Conservation (phyloP, 2,797 vertebrate species). For the Ciconia nigra region DNA sequence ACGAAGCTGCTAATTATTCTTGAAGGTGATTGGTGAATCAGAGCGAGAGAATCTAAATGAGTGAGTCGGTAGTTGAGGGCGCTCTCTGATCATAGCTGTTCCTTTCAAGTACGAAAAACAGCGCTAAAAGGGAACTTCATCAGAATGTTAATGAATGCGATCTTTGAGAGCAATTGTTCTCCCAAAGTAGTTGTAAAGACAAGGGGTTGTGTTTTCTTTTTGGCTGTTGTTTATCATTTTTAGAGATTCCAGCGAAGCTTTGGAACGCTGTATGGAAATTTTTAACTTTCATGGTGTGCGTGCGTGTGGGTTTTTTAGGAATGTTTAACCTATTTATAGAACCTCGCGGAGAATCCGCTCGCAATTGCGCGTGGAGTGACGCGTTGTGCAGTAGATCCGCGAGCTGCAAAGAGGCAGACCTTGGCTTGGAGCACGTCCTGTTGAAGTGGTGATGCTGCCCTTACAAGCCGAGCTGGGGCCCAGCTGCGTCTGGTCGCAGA, state of each 20-base stretch:
- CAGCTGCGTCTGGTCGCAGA: background rate
- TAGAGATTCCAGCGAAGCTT: slow-evolving; percentile 16
- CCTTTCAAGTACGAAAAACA: slow-evolving; percentile 68
- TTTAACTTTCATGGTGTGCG: background rate
- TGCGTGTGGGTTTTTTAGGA: background rate
- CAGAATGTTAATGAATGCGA: slow-evolving; percentile 68
- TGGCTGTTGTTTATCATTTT: slow-evolving; percentile 44
- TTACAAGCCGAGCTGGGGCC: background rate
- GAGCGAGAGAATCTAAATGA: slow-evolving; percentile 63
- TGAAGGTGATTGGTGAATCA: slow-evolving; percentile 72
- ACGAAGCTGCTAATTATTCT: slow-evolving; percentile 66
- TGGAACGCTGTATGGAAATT: background rate
- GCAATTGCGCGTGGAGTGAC: fast-evolving
- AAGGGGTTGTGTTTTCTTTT: slow-evolving; percentile 56
- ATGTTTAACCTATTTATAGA: background rate
- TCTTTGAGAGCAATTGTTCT: slow-evolving; percentile 68
- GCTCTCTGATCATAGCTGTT: slow-evolving; percentile 68
- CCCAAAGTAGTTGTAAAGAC: slow-evolving; percentile 51
- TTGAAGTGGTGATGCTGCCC: background rate
- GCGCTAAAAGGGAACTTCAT: slow-evolving; percentile 67
- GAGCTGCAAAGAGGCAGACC: background rate
- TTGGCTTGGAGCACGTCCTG: fast-evolving
- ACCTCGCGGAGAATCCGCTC: fast-evolving
- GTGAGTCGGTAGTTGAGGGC: slow-evolving; percentile 61
- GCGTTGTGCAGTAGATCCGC: background rate